Percentiles rank a stretch among this genome's conserved stretches.
These are phyloP conservation scores for Drosophila melanogaster DNA, from an alignment of 1,140 invertebrate species.

Conservation along the genomic window DNA sequence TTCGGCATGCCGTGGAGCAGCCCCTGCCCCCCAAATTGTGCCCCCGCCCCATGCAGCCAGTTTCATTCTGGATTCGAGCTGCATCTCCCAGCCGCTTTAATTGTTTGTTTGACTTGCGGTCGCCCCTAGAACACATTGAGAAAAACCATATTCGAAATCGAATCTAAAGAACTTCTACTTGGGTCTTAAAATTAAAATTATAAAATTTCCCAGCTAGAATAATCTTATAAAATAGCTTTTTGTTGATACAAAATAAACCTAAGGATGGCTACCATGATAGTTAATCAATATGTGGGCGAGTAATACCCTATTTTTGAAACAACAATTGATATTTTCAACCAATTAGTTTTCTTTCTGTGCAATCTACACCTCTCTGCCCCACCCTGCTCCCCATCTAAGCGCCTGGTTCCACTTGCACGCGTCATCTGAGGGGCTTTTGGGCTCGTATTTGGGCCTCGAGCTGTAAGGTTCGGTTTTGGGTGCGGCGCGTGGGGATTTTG, in stretches of 20 bases:
- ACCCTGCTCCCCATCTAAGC: constrained; percentile 27
- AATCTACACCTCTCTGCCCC: constrained; percentile 1
- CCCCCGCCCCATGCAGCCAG: constrained; percentile 22
- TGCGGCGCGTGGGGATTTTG: constrained; percentile 46
- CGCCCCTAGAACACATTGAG: constrained; percentile 31
- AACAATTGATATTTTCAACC: neutral
- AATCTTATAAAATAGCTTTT: no score
- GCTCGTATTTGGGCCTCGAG: constrained; percentile 45
- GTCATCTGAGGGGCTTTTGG: constrained; percentile 43
- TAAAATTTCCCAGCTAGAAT: neutral
- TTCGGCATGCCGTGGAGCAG: constrained; percentile 66
- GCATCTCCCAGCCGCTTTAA: constrained; percentile 67
- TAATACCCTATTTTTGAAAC: neutral
- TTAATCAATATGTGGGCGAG: neutral
- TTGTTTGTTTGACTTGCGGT: constrained; percentile 79
- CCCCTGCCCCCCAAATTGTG: constrained; percentile 11
- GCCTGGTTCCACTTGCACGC: constrained; percentile 47
- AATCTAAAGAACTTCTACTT: neutral
- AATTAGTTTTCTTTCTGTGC: constrained; percentile 18
- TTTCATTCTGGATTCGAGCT: constrained; percentile 61
- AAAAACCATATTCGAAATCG: constrained; percentile 8
- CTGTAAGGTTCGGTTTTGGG: constrained; percentile 39
- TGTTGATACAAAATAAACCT: no score
- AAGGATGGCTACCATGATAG: no score
- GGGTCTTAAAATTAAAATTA: neutral